Percentiles rank a stretch among this genome's conserved stretches.
Evolutionary conservation across 2,888 invertebrate genomes (phyloP).

Genomic region (Apotomis capreana): DNA sequence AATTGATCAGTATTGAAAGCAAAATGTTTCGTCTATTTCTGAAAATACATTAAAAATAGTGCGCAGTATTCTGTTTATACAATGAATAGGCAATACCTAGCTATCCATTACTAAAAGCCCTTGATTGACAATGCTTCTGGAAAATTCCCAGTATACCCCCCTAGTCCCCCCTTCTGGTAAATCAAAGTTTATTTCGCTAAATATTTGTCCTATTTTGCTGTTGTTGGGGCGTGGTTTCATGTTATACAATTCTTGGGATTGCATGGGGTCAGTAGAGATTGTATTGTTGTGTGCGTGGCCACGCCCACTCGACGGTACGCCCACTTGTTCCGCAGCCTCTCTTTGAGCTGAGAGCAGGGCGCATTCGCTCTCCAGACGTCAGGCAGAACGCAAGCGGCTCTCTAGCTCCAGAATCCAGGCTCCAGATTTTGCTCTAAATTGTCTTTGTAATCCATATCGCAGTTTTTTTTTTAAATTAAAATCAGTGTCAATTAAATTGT

Average conservation of each 20-base stretch:
- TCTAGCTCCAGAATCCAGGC: neutral
- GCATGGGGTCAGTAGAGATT: neutral
- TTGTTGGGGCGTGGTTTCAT: constrained; percentile 10
- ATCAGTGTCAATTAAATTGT: neutral
- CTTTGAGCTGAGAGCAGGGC: neutral
- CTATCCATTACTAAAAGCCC: neutral
- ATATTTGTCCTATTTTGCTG: neutral
- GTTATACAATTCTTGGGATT: constrained; percentile 16
- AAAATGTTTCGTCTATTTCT: too few species aligned
- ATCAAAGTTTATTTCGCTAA: constrained; percentile 1
- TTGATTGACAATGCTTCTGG: neutral
- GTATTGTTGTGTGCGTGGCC: constrained; percentile 12
- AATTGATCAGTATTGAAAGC: too few species aligned
- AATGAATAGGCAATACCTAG: too few species aligned
- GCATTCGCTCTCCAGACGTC: constrained; percentile 18
- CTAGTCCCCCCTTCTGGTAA: neutral
- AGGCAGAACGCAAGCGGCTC: constrained; percentile 2
- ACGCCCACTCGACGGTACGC: constrained; percentile 15
- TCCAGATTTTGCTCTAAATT: neutral
- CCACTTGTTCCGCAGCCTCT: constrained; percentile 24
- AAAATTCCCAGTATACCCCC: constrained; percentile 1
- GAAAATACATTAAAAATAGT: too few species aligned
- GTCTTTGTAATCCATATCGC: neutral
- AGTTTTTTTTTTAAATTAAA: neutral
- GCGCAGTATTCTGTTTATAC: too few species aligned